Evolutionary conservation across 2,113 vertebrate genomes (phyloP), one percentile per base, ranked within the genome.

Genomic region (Antechinus stuartii): DNA sequence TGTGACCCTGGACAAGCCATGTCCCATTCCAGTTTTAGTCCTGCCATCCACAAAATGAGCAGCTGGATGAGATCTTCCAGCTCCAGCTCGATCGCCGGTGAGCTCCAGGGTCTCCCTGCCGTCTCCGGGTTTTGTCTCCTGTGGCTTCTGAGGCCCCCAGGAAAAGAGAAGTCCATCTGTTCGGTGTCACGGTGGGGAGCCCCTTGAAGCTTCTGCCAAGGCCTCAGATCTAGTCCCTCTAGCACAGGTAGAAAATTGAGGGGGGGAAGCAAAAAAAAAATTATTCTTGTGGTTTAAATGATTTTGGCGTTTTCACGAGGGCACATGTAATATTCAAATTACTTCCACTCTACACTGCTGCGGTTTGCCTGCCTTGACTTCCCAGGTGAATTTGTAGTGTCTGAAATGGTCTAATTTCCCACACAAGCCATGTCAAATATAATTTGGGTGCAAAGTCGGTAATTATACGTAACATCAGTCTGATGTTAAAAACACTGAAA

Each of bases 401-500:
- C 99, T 99, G 99, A 99, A 99, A 99, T 99, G 99, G 99, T 99
- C 98, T 99, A 99, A 99, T 99, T 99, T 99, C 98, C 98, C 98
- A 99, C 99, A 99, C 99, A 99, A 98, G 98, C 98, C 98, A 98
- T 99, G 99, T 99, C 99, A 99, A 99, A 99, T 99, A 99, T 99
- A 99, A 99, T 99, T 99, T 99, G 99, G 99, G 99, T 99, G 99
- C 99, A 99, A 99, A 99, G 99, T 99, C 99, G 98, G 99, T 99
- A 99, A 99, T 99, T 99, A 99, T 99, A 99, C 97, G 99, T 99
- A 99, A 99, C 99, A 99, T 99, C 99, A 99, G 99, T 99, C 99
- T 99, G 98, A 99, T 99, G 99, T 99, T 99, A 99, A 99, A 99
- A 99, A 99, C 99, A 99, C 99, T 99, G 99, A 99, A 99, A 99